Base-by-base conservation (phyloP, 1,140 invertebrate genomes). In the Magallana ariakensis region DNA sequence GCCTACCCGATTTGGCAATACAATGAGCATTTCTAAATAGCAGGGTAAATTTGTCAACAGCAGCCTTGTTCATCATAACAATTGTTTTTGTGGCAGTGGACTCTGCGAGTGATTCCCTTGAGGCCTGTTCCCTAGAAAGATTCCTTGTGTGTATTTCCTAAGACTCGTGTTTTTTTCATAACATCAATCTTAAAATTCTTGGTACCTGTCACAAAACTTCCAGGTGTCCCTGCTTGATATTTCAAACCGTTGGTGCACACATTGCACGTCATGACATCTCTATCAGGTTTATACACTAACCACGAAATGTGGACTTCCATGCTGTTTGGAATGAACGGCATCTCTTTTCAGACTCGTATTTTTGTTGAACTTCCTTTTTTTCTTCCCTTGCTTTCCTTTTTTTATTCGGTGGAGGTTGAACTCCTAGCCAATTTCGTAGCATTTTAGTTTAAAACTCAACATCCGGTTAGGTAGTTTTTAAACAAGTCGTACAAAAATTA, bases 121-220 rank as follows among this genome's bases (percentile, higher is more conserved):
- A 58, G 57, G 57, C 57, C 10, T 58, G 57, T 58, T 58, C 57
- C 57, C 57, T 58, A 2, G 57, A 1, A 58, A 58, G 57, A 16
- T 16, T 2, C 1, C 57, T 58, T 10, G 57, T 58, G 16, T 58
- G 57, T 13, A 58, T 16, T 10, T 58, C 57, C 6, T 1, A 33
- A 1, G 33, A 33, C 33, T 81, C 80, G 54, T 81, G 80, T 16
- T 46, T 22, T n/a, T 33, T 46, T 81, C 8, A 81, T 16, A 0
- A 81, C 54, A 54, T 81, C 80, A 33, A 54, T 81, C 26, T 81
- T 81, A 33, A 53, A 81, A 81, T 81, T 81, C 15, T 22, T 26
- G n/a, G 80, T 81, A 16, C 80, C 80, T 81, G 57, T 58, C 16
- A 58, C 57, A 58, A n/a, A 58, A 58, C 6, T 58, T 58, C 57